These are phyloP conservation scores for Drosophila cardini DNA, from an alignment of 1,140 invertebrate species.

Conservation along the genomic window DNA sequence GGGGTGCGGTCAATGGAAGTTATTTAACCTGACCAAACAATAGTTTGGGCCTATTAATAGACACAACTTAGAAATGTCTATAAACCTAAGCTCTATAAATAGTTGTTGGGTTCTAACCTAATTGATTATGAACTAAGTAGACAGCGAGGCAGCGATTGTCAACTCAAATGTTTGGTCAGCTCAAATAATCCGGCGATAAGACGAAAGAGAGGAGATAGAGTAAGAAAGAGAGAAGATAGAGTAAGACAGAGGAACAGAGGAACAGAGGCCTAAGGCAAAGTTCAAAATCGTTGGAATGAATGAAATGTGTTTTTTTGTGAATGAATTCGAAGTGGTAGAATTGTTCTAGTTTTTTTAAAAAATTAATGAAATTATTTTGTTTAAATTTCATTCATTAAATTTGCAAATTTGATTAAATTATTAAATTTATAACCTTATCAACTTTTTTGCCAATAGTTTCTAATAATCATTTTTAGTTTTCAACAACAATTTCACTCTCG, in stretches of 20 bases:
- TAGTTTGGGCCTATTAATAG: slow-evolving; percentile 8
- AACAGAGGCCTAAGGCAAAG: slow-evolving; percentile 24
- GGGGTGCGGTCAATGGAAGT: no score
- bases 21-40: slow-evolving; percentile 2
- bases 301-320: slow-evolving; percentile 28
- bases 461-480: no score
- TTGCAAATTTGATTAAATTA: background rate
- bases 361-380: no score
- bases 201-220: background rate
- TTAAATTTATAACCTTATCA: background rate
- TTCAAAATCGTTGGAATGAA: slow-evolving; percentile 25
- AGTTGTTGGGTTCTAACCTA: slow-evolving; percentile 25
- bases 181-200: slow-evolving; percentile 36
- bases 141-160: slow-evolving; percentile 16
- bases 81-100: slow-evolving; percentile 24
- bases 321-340: slow-evolving; percentile 23
- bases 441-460: no score
- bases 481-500: no score
- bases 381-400: no score
- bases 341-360: slow-evolving; percentile 12
- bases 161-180: slow-evolving; percentile 33
- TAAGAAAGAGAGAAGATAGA: background rate
- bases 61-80: slow-evolving; percentile 2
- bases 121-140: slow-evolving; percentile 38
- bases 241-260: background rate